A percentile compares a stretch with the other conserved stretches of the same genome.
phyloP scores from a whole-genome alignment of 2,113 vertebrate species.

The Stictonetta naevosa region DNA sequence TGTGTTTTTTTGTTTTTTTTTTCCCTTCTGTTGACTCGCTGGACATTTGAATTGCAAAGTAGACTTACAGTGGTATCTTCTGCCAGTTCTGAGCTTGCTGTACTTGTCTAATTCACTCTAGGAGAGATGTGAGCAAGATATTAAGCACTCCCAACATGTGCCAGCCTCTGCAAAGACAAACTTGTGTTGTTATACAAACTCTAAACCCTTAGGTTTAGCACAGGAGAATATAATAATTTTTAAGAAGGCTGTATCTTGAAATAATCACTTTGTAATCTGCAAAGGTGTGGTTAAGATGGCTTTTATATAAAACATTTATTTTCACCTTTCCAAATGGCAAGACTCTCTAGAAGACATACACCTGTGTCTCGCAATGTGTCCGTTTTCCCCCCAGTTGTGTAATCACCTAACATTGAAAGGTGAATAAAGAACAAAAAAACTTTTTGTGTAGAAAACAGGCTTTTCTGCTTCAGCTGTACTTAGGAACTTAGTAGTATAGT shows the following conservation, averaged over 20 bases:
- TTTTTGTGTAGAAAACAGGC: neutral
- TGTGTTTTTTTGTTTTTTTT: neutral
- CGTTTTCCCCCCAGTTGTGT: neutral
- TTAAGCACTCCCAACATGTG: neutral
- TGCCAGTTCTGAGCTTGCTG: neutral
- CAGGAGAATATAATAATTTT: neutral
- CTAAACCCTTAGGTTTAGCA: neutral
- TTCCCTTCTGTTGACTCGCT: neutral
- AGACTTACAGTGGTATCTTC: neutral
- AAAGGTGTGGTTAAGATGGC: neutral
- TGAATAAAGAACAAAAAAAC: neutral
- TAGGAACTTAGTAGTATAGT: neutral
- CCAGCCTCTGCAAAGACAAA: neutral
- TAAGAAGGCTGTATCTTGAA: neutral
- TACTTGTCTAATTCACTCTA: neutral
- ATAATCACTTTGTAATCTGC: neutral
- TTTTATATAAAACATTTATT: neutral
- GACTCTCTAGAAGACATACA: neutral
- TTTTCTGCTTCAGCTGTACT: neutral
- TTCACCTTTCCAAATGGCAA: neutral
- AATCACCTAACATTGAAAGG: neutral
- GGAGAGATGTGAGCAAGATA: neutral
- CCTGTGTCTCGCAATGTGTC: accelerated
- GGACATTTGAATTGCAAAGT: neutral
- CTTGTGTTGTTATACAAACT: neutral